Evolutionary conservation across 2,113 vertebrate species (phyloP).

Genomic region (Gobio gobio): DNA sequence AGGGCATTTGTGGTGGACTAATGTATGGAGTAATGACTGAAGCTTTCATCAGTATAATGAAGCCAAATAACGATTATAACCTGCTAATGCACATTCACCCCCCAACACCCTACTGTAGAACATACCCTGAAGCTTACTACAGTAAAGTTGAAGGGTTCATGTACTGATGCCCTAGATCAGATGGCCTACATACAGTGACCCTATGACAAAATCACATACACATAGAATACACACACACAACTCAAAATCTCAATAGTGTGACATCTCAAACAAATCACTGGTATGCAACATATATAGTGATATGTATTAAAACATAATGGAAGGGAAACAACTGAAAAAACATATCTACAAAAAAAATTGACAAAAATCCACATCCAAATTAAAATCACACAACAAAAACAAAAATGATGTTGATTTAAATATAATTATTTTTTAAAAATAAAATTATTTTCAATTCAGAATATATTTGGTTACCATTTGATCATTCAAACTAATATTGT

Average conservation of each 20-base stretch:
- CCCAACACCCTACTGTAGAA: constrained; percentile 13
- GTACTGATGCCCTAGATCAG: constrained; percentile 38
- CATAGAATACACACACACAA: background rate
- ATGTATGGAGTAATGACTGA: background rate
- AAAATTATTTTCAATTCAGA: background rate
- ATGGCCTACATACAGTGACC: constrained; percentile 35
- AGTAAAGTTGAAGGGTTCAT: constrained; percentile 33
- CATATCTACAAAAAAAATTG: background rate
- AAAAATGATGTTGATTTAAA: background rate
- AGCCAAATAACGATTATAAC: background rate
- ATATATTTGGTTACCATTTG: background rate
- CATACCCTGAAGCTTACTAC: constrained; percentile 32
- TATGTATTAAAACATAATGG: background rate
- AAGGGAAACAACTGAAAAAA: background rate
- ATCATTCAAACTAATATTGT: background rate
- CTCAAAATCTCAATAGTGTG: background rate
- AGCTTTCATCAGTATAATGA: background rate
- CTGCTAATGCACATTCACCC: constrained; percentile 1
- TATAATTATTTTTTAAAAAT: background rate
- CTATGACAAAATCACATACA: constrained; percentile 1
- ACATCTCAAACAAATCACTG: background rate
- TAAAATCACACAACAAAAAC: background rate
- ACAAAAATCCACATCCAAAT: background rate
- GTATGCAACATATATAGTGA: background rate
- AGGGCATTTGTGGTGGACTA: background rate